Conservation (phyloP, 2,113 vertebrate genomes). For the Picathartes gymnocephalus region DNA sequence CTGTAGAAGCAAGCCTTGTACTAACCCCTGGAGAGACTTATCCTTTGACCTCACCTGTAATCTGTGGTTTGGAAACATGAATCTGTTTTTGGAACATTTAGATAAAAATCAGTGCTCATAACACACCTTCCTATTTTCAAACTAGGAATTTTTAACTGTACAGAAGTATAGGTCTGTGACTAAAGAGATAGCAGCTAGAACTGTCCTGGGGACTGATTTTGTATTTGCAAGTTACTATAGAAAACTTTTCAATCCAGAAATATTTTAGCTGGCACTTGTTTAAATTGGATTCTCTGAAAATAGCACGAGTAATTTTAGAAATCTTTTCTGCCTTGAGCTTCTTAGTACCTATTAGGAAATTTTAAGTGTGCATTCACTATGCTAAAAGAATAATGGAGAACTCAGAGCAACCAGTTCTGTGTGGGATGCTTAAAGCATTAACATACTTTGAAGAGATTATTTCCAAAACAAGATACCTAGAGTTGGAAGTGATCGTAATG, state of each 20-base stretch:
- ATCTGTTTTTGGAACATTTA: background rate
- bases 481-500: background rate
- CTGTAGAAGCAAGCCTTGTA: background rate
- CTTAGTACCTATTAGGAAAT: constrained; percentile 46
- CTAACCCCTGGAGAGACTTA: background rate
- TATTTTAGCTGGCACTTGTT: constrained; percentile 48
- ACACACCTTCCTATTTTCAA: background rate
- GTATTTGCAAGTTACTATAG: constrained; percentile 25
- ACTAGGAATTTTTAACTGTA: background rate
- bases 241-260: constrained; percentile 31
- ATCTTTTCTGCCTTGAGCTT: constrained; percentile 23
- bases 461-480: constrained; percentile 33
- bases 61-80: background rate
- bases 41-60: background rate
- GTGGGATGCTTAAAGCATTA: constrained; percentile 25
- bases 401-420: constrained; percentile 13
- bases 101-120: background rate
- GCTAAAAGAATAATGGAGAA: constrained; percentile 29
- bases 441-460: constrained; percentile 32
- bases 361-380: constrained; percentile 17
- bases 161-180: background rate
- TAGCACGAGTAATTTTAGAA: constrained; percentile 43
- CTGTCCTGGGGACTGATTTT: background rate
- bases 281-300: constrained; percentile 59
- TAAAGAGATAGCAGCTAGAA: background rate